These are phyloP conservation scores for Apodemia mormo DNA, from an alignment of 2,888 invertebrate genomes.

Conservation along the genomic window DNA sequence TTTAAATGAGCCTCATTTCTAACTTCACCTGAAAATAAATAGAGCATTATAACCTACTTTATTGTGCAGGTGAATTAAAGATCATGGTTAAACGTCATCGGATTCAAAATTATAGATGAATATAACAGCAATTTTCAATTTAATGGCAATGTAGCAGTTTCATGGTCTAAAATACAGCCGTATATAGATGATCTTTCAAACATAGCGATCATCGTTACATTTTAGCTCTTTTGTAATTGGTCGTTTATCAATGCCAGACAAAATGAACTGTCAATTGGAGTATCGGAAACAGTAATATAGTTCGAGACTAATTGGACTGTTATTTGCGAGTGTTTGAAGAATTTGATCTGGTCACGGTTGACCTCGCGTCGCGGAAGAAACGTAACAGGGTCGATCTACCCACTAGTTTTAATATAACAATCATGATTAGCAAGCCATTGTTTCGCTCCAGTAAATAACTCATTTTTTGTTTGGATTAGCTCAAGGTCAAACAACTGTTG, in stretches of 20 bases:
- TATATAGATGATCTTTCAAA: slow-evolving; percentile 34
- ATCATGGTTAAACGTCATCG: slow-evolving; percentile 11
- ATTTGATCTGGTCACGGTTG: slow-evolving; percentile 69
- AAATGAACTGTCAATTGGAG: slow-evolving; percentile 25
- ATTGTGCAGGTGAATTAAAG: slow-evolving; percentile 3
- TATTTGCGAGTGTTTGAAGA: slow-evolving; percentile 45
- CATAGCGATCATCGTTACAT: slow-evolving; percentile 23
- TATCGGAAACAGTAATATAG: slow-evolving; percentile 35
- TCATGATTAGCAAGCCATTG: slow-evolving; percentile 16
- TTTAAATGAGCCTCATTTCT: slow-evolving; percentile 4
- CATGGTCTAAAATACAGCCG: slow-evolving; percentile 52
- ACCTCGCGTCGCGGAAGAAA: slow-evolving; percentile 76
- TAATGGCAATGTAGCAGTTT: slow-evolving; percentile 51
- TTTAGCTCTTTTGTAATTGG: slow-evolving; percentile 21
- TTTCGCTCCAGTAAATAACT: slow-evolving; percentile 22
- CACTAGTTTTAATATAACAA: slow-evolving; percentile 54
- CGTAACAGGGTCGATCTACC: slow-evolving; percentile 61
- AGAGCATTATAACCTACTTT: slow-evolving; percentile 21
- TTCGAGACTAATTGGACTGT: slow-evolving; percentile 42
- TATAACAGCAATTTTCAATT: slow-evolving; percentile 47
- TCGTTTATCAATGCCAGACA: slow-evolving; percentile 27
- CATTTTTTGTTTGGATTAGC: slow-evolving; percentile 23
- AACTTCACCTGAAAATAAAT: slow-evolving; percentile 20
- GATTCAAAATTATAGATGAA: slow-evolving; percentile 32
- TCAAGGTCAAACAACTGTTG: slow-evolving; percentile 20